phyloP scores from a whole-genome alignment of 2,113 vertebrate species.

The Dipodomys stephensi region DNA sequence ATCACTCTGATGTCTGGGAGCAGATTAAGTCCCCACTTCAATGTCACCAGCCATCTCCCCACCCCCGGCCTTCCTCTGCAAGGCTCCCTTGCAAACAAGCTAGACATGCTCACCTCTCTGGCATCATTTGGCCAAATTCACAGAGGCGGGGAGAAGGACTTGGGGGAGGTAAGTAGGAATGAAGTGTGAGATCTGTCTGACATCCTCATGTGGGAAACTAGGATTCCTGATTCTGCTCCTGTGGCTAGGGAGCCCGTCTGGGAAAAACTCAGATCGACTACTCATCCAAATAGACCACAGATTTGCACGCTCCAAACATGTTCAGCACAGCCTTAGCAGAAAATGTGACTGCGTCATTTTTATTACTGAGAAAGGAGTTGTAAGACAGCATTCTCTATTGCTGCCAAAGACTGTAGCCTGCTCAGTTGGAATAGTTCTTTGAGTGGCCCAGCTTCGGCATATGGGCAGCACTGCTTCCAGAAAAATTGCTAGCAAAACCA shows the following conservation, averaged over 20 bases:
- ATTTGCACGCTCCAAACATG: too few species aligned
- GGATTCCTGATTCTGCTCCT: neutral
- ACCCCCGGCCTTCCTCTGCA: too few species aligned
- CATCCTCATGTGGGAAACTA: neutral
- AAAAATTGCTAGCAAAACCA: neutral
- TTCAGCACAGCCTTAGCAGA: neutral
- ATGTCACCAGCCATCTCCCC: neutral
- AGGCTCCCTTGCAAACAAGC: neutral
- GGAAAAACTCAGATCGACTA: neutral
- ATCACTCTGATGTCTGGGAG: neutral
- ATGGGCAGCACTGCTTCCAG: neutral
- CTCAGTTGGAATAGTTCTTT: neutral
- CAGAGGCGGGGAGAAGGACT: neutral
- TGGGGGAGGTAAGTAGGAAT: neutral
- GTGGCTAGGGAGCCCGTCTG: rapidly evolving
- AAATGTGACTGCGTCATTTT: neutral
- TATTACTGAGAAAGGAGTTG: neutral
- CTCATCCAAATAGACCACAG: neutral
- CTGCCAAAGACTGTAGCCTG: neutral
- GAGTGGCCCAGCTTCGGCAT: too few species aligned
- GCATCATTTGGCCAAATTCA: neutral
- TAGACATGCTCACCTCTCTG: neutral
- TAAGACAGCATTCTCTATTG: neutral
- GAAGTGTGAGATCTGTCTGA: neutral
- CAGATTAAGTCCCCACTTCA: neutral